Evolutionary conservation across 1,140 invertebrate species (phyloP).

Genomic region (Lepidurus apus): DNA sequence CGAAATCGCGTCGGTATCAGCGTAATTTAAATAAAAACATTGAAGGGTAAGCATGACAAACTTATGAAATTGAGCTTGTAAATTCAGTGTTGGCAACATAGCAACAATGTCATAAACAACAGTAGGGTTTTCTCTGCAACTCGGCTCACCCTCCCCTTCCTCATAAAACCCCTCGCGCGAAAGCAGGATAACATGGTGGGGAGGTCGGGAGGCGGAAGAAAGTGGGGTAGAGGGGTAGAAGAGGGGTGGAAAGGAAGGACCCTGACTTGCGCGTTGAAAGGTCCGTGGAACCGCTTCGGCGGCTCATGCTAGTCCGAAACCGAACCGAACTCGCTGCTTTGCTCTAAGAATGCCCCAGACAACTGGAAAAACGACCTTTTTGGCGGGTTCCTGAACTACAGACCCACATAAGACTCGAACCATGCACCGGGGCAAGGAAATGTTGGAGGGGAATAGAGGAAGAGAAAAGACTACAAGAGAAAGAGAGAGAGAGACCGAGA

Average conservation of each 20-base stretch:
- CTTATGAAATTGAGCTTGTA: constrained; percentile 12
- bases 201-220: not conserved
- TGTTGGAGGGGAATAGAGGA: not conserved
- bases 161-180: not conserved
- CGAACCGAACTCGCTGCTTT: not conserved
- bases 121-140: constrained; percentile 5
- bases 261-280: constrained; percentile 13
- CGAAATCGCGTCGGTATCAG: too few relatives aligned
- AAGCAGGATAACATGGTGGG: not conserved
- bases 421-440: not conserved
- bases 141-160: constrained; percentile 5
- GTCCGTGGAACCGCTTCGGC: not conserved
- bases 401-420: not conserved
- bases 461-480: constrained; percentile 19
- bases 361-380: not conserved
- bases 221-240: not conserved
- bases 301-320: not conserved
- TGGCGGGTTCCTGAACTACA: not conserved
- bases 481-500: constrained; percentile 23
- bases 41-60: not conserved
- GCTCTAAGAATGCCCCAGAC: not conserved
- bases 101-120: constrained; percentile 22
- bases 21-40: too few relatives aligned
- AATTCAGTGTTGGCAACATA: not conserved
- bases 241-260: not conserved